phyloP scores from a whole-genome alignment of 2,113 vertebrate genomes.

The Seriola quinqueradiata region DNA sequence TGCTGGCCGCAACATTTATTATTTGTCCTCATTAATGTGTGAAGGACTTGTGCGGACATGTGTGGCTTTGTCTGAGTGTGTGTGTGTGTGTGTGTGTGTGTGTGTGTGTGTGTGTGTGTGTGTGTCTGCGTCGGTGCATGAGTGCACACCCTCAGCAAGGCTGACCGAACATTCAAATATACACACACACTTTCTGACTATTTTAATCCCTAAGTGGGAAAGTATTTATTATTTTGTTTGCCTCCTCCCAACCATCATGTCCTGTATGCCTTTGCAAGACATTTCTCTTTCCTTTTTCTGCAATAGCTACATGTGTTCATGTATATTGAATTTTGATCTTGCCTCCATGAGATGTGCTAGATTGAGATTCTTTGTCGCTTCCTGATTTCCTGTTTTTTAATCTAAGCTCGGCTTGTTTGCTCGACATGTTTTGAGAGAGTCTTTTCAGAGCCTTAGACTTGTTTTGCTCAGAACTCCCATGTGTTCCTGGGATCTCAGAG shows the following conservation, averaged over 20 bases:
- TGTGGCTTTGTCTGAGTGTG: neutral
- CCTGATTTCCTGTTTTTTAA: constrained; percentile 49
- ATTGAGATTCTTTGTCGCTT: constrained; percentile 23
- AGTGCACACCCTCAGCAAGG: neutral
- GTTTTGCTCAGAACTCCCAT: neutral
- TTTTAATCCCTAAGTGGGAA: constrained; percentile 4
- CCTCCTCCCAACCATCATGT: neutral
- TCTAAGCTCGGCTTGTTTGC: constrained; percentile 17
- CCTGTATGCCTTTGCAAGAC: neutral
- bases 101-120: neutral
- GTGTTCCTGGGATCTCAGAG: neutral
- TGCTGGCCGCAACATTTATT: constrained; percentile 4
- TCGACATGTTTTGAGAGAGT: constrained; percentile 16
- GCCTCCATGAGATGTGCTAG: constrained; percentile 3
- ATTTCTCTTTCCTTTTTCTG: neutral
- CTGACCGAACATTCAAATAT: constrained; percentile 22
- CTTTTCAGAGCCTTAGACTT: neutral
- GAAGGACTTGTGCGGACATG: neutral
- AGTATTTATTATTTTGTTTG: constrained; percentile 19
- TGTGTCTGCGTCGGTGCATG: neutral
- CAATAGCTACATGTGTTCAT: neutral
- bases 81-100: neutral
- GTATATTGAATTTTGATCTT: neutral
- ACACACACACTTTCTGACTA: neutral
- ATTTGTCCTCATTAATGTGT: neutral